phyloP scores from a whole-genome alignment of 2,888 invertebrate species.

The Artemia sinica region DNA sequence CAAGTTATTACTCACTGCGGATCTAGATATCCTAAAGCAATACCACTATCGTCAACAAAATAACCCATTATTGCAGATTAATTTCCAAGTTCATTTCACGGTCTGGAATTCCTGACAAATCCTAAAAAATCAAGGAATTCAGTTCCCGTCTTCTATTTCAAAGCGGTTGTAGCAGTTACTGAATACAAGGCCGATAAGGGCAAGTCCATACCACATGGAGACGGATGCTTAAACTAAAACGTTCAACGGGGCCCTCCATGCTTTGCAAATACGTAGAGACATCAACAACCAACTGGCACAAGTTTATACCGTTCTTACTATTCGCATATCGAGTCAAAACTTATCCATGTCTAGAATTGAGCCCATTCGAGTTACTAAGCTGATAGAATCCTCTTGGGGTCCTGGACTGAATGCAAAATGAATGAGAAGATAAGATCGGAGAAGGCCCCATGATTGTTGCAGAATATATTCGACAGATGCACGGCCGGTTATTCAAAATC shows the following conservation, averaged over 20 bases:
- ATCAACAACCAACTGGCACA: conserved; percentile 13
- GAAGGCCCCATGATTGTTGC: conserved; percentile 14
- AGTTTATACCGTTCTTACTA: conserved; percentile 8
- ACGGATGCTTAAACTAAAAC: background rate
- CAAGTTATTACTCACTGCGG: too few relatives aligned
- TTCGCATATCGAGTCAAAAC: conserved; percentile 8
- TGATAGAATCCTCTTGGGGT: too few relatives aligned
- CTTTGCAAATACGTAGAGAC: background rate
- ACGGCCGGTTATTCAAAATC: conserved; percentile 20
- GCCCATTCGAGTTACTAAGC: background rate
- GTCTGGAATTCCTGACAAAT: too few relatives aligned
- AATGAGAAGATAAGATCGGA: conserved; percentile 6
- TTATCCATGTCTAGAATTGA: background rate
- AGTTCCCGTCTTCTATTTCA: too few relatives aligned
- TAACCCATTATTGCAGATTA: too few relatives aligned
- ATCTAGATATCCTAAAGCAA: too few relatives aligned
- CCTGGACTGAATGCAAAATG: background rate
- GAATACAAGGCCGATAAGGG: background rate
- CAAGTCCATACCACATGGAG: conserved; percentile 3
- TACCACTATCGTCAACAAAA: too few relatives aligned
- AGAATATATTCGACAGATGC: conserved; percentile 23
- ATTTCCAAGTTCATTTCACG: too few relatives aligned
- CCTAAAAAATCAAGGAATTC: too few relatives aligned
- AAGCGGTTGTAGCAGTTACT: background rate
- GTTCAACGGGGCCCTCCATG: background rate